A percentile compares a stretch with the other conserved stretches of the same genome.
Evolutionary conservation across 2,113 vertebrate genomes (phyloP).

Genomic region (Struthidea cinerea): DNA sequence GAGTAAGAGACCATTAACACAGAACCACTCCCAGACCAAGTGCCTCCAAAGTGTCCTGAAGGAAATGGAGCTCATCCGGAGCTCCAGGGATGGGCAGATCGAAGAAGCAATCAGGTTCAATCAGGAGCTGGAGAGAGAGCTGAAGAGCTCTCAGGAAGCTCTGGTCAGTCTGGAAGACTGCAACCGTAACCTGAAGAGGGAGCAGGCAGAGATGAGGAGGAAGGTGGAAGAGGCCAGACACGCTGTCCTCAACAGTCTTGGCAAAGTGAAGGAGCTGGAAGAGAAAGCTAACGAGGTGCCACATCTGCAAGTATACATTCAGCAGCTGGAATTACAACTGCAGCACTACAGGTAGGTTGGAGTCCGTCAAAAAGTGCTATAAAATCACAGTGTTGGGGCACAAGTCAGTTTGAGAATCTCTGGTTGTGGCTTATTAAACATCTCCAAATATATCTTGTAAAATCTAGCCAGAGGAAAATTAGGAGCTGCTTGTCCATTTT

Average conservation of each 20-base stretch:
- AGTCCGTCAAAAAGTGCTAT: neutral
- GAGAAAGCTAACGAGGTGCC: slow-evolving; percentile 79
- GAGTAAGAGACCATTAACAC: slow-evolving; percentile 43
- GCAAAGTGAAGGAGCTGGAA: slow-evolving; percentile 90
- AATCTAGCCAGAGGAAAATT: neutral
- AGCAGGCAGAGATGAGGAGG: slow-evolving; percentile 84
- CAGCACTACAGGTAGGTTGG: slow-evolving; percentile 81
- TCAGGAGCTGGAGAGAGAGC: slow-evolving; percentile 81
- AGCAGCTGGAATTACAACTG: slow-evolving; percentile 83
- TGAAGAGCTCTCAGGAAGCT: slow-evolving; percentile 77
- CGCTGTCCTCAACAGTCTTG: slow-evolving; percentile 77
- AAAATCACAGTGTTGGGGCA: neutral
- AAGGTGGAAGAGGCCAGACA: slow-evolving; percentile 86
- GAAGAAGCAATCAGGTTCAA: slow-evolving; percentile 78
- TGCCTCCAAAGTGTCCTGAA: slow-evolving; percentile 75
- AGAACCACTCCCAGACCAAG: slow-evolving; percentile 30
- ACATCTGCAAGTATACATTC: slow-evolving; percentile 74
- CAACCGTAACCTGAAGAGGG: slow-evolving; percentile 77
- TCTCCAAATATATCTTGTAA: neutral
- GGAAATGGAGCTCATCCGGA: slow-evolving; percentile 77
- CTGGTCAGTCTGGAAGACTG: slow-evolving; percentile 76
- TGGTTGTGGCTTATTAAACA: neutral
- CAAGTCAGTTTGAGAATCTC: neutral
- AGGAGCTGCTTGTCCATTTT: neutral
- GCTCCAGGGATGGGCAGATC: slow-evolving; percentile 76